phyloP scores from a whole-genome alignment of 2,113 vertebrate species.

The Microcebus jonahi region DNA sequence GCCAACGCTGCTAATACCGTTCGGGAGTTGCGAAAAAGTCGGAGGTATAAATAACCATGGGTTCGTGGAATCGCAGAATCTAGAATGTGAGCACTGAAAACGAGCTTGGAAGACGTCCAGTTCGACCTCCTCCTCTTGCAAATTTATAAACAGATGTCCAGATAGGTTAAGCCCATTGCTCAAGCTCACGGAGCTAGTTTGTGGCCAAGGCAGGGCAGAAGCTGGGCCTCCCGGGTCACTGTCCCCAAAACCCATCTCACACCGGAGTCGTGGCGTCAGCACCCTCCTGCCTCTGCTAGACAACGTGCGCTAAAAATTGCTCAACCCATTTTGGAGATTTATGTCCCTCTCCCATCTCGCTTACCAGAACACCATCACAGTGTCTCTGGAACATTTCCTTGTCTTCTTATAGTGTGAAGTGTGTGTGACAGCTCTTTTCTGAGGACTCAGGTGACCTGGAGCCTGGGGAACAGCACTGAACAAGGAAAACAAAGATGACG shows the following conservation, averaged over 20 bases:
- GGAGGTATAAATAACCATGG: conserved; percentile 64
- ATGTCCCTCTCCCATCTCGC: not conserved
- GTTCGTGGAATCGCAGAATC: conserved; percentile 21
- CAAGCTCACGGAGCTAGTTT: conserved; percentile 5
- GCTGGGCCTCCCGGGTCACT: not conserved
- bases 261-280: not conserved
- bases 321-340: not conserved
- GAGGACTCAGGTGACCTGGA: not conserved
- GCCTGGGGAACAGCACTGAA: not conserved
- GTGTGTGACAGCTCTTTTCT: not conserved
- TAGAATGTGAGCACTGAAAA: not conserved
- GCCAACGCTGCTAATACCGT: conserved; percentile 42
- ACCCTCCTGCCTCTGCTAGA: not conserved
- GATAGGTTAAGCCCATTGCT: conserved; percentile 35
- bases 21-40: conserved; percentile 22
- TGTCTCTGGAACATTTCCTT: not conserved
- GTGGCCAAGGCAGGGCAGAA: not conserved
- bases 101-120: conserved; percentile 18
- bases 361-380: not conserved
- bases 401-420: not conserved
- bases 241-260: not conserved
- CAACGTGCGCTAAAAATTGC: not conserved
- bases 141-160: conserved; percentile 55
- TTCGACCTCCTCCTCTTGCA: conserved; percentile 45
- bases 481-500: not conserved